phyloP scores from a whole-genome alignment of 2,113 vertebrate species.

The Dissostichus mawsoni region DNA sequence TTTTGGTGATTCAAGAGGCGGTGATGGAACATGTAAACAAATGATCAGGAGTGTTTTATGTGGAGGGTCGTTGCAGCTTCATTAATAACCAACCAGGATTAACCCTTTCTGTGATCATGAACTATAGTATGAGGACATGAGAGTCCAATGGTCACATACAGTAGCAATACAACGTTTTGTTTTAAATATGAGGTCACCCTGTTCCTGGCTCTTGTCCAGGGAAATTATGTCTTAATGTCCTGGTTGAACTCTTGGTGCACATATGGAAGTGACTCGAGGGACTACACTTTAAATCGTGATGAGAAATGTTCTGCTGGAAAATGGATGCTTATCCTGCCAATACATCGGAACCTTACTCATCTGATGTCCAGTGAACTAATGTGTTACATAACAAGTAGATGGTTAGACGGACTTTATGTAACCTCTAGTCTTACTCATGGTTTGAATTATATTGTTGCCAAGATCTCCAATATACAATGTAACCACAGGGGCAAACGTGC shows the following conservation, averaged over 20 bases:
- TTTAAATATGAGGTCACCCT: background rate
- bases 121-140: background rate
- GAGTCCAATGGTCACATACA: slow-evolving; percentile 1
- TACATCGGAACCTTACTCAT: slow-evolving; percentile 9
- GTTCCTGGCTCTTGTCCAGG: background rate
- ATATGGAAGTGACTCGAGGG: background rate
- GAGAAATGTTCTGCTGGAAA: background rate
- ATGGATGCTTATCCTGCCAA: too few species aligned
- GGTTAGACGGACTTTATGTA: slow-evolving; percentile 61
- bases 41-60: background rate
- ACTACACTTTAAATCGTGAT: background rate
- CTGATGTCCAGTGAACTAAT: slow-evolving; percentile 25
- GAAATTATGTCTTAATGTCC: background rate
- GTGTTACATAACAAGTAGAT: slow-evolving; percentile 67
- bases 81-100: slow-evolving; percentile 1
- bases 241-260: background rate
- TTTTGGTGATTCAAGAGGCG: background rate
- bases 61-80: background rate
- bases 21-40: slow-evolving; percentile 1
- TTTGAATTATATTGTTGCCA: background rate
- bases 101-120: background rate
- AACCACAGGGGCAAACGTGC: slow-evolving; percentile 2
- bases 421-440: slow-evolving; percentile 26
- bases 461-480: background rate
- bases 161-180: slow-evolving; percentile 8